Evolutionary conservation across 2,888 invertebrate species (phyloP), one percentile per base, ranked within the genome.

Genomic region (Amiota minor): DNA sequence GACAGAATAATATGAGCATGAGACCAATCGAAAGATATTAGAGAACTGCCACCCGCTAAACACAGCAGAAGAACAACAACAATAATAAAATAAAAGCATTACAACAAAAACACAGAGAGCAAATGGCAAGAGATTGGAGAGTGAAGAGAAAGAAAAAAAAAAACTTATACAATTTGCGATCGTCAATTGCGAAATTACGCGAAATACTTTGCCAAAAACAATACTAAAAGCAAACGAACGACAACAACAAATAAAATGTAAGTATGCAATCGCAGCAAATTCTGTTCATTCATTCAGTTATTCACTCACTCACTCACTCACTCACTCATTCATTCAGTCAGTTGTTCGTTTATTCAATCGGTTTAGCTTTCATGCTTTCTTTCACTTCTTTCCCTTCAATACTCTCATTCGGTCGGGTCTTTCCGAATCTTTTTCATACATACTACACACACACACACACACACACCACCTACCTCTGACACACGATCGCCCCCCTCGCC

Each of bases 101-200:
- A n/a, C n/a, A 62, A 56, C 72, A 55, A 71, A 23, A 53, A 18
- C 55, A 70, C 71, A 69, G 77, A 67, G 71, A 73, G 64, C 69
- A 56, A 70, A 74, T 46, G 65, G 16, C 6, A 14, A 65, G 45
- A 65, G 71, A 71, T 72, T 65, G 65, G n/a, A 55, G 55, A 9
- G 45, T 18, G 53, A 61, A 53, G 14, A 16, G 46, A 14, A 65
- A n/a, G 9, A 64, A 16, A 73, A 14, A 65, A n/a, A 8, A 64
- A 16, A 73, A 61, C 59, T 76, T 74, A 76, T 74, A 76, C 80
- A 78, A 80, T 79, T 81, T 81, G 80, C 75, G 80, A 80, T 81
- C 81, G 82, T 82, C 81, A 86, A 86, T 86, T 86, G 86, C 82
- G 82, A 87, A 83, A 86, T 82, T 78, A 75, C 73, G 74, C 73